A percentile compares a stretch with the other conserved stretches of the same genome.
These are phyloP conservation scores for Acutogordius australiensis DNA, from an alignment of 2,888 invertebrate genomes.

Conservation along the genomic window DNA sequence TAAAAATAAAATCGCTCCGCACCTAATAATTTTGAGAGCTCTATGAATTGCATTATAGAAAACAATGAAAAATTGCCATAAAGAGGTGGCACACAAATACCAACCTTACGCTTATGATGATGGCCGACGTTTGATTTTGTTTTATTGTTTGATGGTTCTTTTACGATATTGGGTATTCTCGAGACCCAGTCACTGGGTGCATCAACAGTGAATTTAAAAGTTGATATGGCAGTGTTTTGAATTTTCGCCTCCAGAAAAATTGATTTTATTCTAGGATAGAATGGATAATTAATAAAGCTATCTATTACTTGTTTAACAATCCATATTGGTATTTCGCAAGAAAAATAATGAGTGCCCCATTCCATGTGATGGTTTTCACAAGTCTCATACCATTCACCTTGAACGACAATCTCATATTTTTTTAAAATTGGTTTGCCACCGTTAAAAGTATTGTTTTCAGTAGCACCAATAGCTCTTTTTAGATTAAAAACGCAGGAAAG, in stretches of 20 bases:
- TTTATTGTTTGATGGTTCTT: neutral
- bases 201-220: neutral
- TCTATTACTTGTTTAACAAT: neutral
- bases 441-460: too few species aligned
- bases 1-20: neutral
- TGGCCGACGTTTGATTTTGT: too few species aligned
- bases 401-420: too few species aligned
- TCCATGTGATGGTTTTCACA: constrained; percentile 22
- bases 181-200: neutral
- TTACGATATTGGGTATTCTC: neutral
- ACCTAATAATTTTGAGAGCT: neutral
- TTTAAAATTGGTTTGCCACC: too few species aligned
- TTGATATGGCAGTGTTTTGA: neutral
- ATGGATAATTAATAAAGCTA: neutral
- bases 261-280: neutral
- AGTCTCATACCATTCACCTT: too few species aligned
- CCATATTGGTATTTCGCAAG: constrained; percentile 18
- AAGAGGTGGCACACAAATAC: constrained; percentile 6
- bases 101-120: too few species aligned
- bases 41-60: neutral
- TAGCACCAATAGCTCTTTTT: too few species aligned
- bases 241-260: neutral
- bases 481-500: too few species aligned
- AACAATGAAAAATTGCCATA: neutral
- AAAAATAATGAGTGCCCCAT: constrained; percentile 22